Evolutionary conservation across 2,113 vertebrate species (phyloP), one percentile per base, ranked within the genome.

Genomic region (Antigone vipio): DNA sequence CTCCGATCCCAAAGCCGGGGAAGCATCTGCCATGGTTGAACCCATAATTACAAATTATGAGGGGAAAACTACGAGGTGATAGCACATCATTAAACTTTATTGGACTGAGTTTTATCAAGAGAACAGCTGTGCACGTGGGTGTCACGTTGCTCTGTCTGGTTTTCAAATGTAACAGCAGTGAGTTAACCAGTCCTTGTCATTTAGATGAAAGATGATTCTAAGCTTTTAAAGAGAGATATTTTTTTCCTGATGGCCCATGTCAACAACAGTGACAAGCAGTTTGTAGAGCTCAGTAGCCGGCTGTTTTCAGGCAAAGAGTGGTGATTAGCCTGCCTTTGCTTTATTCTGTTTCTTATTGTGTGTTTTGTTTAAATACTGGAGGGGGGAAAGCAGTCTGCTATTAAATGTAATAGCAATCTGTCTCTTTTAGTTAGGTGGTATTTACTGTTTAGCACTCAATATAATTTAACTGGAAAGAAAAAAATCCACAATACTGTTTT

Each of bases 61-160:
- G 59, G 79, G 79, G 89, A 11, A 44, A 53, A 29, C 76, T 86
- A 89, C 21, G 12, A 24, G 55, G 69, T 78, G 77, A 1, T 18
- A 40, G 7, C 34, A 38, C 20, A 19, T 47, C 47, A 3, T 34
- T n/a, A 32, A 59, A 58, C 32, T 81, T 35, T 2, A 20, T 23
- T 12, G 59, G 38, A 2, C 35, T 59, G 58, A 59, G 13, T 63
- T 96, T 74, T 45, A 73, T 62, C 81, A 73, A 77, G 96, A 91
- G 94, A 95, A 20, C 88, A 97, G 94, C 94, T 94, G 66, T 88
- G 53, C 19, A 7, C 50, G 73, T 85, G 93, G 82, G 71, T 73
- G 74, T 85, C 74, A 81, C 10, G 5, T 89, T 95, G 84, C 75
- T 92, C 89, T 53, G 59, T 52, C 52, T 68, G 83, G 5, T 35